A percentile compares a stretch with the other conserved stretches of the same genome.
These are phyloP conservation scores for Acromyrmex echinatior DNA, from an alignment of 1,140 invertebrate species.

Conservation along the genomic window DNA sequence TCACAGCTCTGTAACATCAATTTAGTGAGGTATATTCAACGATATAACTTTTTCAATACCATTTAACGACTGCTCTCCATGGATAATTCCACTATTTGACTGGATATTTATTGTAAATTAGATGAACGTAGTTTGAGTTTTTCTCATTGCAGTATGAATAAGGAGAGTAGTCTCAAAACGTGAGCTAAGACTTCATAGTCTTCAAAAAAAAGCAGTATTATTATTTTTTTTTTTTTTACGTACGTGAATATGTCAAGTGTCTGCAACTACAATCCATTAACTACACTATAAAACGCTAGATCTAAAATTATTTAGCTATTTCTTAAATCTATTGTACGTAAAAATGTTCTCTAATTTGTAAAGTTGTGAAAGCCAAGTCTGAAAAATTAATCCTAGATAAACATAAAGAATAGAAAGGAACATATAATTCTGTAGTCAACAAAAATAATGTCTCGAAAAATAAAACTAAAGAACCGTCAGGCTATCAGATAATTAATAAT, in stretches of 20 bases:
- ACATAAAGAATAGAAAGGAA: slow-evolving; percentile 1
- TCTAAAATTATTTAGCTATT: slow-evolving; percentile 26
- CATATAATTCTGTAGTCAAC: slow-evolving; percentile 10
- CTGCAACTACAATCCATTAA: background rate
- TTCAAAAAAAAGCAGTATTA: slow-evolving; percentile 19
- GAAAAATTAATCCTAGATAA: slow-evolving; percentile 9
- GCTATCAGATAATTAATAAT: background rate
- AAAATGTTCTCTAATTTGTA: slow-evolving; percentile 9
- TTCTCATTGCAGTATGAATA: background rate
- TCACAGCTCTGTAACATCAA: slow-evolving; percentile 90
- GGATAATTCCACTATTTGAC: slow-evolving; percentile 1
- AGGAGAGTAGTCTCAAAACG: slow-evolving; percentile 17
- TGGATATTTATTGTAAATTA: slow-evolving; percentile 47
- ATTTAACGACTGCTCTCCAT: background rate
- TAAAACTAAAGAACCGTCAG: background rate
- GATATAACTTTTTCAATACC: slow-evolving; percentile 13
- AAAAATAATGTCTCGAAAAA: background rate
- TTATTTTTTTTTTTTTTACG: slow-evolving; percentile 7
- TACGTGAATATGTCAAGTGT: background rate
- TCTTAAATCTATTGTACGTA: slow-evolving; percentile 11
- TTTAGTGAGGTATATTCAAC: slow-evolving; percentile 41
- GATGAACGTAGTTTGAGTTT: slow-evolving; percentile 20
- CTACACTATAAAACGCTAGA: background rate
- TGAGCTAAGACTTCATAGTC: background rate
- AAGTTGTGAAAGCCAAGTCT: background rate